phyloP scores from a whole-genome alignment of 2,888 invertebrate species.

The Ommatoiulus sabulosus region DNA sequence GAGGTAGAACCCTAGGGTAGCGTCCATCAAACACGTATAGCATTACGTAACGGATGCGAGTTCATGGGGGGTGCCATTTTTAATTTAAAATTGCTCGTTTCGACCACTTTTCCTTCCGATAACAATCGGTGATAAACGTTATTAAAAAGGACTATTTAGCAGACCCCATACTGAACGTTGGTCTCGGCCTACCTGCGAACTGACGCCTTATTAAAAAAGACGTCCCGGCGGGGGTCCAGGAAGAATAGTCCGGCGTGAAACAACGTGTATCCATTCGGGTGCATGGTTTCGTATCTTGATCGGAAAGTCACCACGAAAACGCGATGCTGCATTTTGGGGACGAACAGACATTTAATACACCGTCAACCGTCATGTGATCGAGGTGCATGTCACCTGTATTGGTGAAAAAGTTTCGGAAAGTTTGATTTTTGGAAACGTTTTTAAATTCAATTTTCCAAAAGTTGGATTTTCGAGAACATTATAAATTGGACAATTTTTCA shows the following conservation, averaged over 20 bases:
- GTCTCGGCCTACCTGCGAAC: neutral
- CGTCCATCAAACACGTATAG: neutral
- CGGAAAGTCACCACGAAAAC: neutral
- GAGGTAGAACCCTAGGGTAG: neutral
- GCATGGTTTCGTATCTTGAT: too few relatives aligned
- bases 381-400: too few relatives aligned
- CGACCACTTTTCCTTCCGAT: neutral
- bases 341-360: too few relatives aligned
- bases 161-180: neutral
- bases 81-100: slow-evolving; percentile 34
- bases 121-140: slow-evolving; percentile 11
- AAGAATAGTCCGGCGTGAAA: neutral
- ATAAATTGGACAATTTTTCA: too few relatives aligned
- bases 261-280: neutral
- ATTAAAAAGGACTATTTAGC: neutral
- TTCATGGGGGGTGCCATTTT: neutral
- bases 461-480: too few relatives aligned
- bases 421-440: too few relatives aligned
- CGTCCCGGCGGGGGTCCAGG: neutral
- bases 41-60: slow-evolving; percentile 18
- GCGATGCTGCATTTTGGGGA: too few relatives aligned
- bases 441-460: too few relatives aligned
- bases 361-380: too few relatives aligned
- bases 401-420: too few relatives aligned
- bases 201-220: neutral